A percentile compares a stretch with the other conserved stretches of the same genome.
Evolutionary conservation across 2,113 vertebrate genomes (phyloP).

Genomic region (Stegastes partitus): DNA sequence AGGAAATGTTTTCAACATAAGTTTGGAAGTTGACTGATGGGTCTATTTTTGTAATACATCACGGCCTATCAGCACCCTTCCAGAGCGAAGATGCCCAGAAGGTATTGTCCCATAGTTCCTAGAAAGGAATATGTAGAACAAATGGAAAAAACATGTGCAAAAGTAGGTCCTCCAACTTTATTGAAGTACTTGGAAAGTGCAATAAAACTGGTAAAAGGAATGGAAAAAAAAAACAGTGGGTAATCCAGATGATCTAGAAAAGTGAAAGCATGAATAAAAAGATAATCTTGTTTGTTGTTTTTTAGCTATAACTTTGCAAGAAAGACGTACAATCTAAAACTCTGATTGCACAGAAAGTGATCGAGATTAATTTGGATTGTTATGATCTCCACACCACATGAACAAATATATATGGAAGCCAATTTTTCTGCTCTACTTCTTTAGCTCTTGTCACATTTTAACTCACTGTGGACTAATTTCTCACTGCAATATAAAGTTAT

Average conservation of each 20-base stretch:
- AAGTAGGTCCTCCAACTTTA: not conserved
- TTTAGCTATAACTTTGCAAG: no score
- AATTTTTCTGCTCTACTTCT: no score
- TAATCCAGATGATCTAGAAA: not conserved
- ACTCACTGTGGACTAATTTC: no score
- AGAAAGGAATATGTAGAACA: slow-evolving; percentile 39
- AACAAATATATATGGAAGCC: no score
- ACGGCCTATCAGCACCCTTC: slow-evolving; percentile 25
- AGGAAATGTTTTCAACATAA: slow-evolving; percentile 34
- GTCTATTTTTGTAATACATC: slow-evolving; percentile 50
- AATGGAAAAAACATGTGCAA: slow-evolving; percentile 11
- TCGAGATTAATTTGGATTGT: no score
- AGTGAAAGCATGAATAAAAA: not conserved
- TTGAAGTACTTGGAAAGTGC: slow-evolving; percentile 5
- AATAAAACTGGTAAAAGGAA: not conserved
- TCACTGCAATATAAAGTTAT: no score
- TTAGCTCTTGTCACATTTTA: no score
- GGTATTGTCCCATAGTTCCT: slow-evolving; percentile 33
- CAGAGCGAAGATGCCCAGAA: slow-evolving; percentile 17
- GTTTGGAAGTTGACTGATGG: slow-evolving; percentile 27
- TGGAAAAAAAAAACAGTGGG: not conserved
- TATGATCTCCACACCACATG: no score
- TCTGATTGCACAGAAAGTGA: no score
- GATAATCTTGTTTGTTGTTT: no score
- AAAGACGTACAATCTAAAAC: no score